A percentile compares a stretch with the other conserved stretches of the same genome.
These are phyloP conservation scores for Conus betulinus DNA, from an alignment of 1,140 invertebrate species.

Conservation along the genomic window DNA sequence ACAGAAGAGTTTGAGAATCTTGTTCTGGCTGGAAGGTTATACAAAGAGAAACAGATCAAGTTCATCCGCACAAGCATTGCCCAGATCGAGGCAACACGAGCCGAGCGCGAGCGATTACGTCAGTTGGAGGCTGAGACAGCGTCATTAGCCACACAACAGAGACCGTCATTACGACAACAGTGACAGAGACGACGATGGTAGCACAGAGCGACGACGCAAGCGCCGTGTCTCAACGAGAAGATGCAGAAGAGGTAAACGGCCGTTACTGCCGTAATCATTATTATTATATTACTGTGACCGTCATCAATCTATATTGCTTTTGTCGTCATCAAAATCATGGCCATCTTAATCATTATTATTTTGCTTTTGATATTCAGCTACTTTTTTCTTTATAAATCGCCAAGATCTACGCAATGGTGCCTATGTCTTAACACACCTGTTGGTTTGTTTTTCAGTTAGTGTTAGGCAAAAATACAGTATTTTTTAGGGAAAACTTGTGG, in stretches of 20 bases:
- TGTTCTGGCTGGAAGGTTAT: conserved; percentile 83
- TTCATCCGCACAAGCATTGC: conserved; percentile 49
- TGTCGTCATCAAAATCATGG: no score
- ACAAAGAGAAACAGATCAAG: conserved; percentile 45
- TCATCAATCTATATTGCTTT: no score
- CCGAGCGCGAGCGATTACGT: conserved; percentile 40
- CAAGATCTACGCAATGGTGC: no score
- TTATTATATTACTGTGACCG: no score
- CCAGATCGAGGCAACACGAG: conserved; percentile 48
- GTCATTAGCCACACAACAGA: conserved; percentile 19
- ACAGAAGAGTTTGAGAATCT: conserved; percentile 90
- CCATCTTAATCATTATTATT: no score
- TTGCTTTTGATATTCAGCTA: no score
- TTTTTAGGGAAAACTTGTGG: no score
- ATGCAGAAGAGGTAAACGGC: conserved; percentile 16
- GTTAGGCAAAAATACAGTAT: no score
- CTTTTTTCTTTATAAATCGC: no score
- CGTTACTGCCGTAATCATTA: no score
- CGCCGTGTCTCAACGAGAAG: not conserved
- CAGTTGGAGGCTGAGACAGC: conserved; percentile 13
- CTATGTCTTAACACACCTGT: no score
- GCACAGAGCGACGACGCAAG: not conserved
- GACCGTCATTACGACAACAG: not conserved
- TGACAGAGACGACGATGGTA: not conserved
- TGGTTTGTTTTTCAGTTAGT: no score